Evolutionary conservation across 1,140 invertebrate species (phyloP), one percentile per base, ranked within the genome.

Genomic region (Triops longicaudatus): DNA sequence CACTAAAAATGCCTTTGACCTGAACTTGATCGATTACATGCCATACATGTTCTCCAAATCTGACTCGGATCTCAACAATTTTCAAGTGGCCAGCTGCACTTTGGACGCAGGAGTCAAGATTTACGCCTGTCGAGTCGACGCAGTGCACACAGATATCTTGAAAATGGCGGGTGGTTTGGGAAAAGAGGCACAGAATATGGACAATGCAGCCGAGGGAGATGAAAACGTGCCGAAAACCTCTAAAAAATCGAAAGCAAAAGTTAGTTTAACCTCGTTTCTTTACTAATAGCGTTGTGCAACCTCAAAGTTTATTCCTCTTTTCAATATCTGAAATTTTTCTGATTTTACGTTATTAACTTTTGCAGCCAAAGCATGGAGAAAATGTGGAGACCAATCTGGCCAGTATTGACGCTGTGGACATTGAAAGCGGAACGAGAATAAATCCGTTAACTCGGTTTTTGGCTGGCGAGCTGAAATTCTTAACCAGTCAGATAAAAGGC

Each of bases 21-120:
- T 95, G 1, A 89, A 93, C 81, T 86, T 94, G 43, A 94, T 94
- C 81, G 93, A 94, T 82, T 91, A 91, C 80, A 91, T 95, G 88
- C 86, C 89, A 6, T 88, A 90, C 26, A 88, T 92, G 85, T 80
- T 92, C 31, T 87, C 88, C 72, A 88, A 89, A 75, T 87, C 90
- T 79, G 88, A 90, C 81, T 83, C 84, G 0, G 86, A 88, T 63
- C 87, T 92, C 85, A 88, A 89, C 73, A 91, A 92, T 83, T 87
- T 88, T 79, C 86, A 87, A 82, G 87, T 87, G 81, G 92, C 91
- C 2, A 91, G 91, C 78, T 91, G 89, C 26, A 90, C 93, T 1
- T 83, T 95, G 31, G 92, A 94, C 85, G 92, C 93, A 0, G 92
- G 92, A 79, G 88, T 91, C 17, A 92, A 92, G 82, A 93, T 95